Conservation (phyloP, 2,888 invertebrate genomes). For the Drosophila stalkeri region DNA sequence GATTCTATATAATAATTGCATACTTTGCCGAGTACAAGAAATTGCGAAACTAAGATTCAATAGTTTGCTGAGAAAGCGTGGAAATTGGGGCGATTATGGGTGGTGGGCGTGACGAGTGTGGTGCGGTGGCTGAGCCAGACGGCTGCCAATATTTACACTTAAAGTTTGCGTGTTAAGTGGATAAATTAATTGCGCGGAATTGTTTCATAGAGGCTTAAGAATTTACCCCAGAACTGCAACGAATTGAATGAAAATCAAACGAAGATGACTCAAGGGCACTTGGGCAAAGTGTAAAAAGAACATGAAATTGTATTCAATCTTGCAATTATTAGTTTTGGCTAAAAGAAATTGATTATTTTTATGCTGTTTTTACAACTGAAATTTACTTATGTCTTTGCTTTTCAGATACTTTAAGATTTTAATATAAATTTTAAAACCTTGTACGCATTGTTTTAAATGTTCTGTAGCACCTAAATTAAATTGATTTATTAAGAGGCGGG, state of each 20-base stretch:
- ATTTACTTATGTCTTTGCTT: background rate
- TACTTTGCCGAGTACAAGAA: constrained; percentile 53
- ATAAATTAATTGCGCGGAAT: constrained; percentile 76
- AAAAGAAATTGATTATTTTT: background rate
- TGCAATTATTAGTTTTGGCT: background rate
- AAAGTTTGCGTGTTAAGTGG: constrained; percentile 80
- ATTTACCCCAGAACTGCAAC: constrained; percentile 21
- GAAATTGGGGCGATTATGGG: background rate
- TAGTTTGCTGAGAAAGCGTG: background rate
- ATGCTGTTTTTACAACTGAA: background rate
- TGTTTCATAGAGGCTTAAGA: constrained; percentile 65
- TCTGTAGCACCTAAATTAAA: too few relatives aligned
- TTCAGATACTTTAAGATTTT: too few relatives aligned
- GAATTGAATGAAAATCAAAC: background rate
- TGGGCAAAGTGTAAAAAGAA: background rate
- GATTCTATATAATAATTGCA: constrained; percentile 74
- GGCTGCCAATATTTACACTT: constrained; percentile 72
- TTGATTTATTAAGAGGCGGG: too few relatives aligned
- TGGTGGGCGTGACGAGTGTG: too few relatives aligned
- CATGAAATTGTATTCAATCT: background rate
- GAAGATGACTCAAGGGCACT: background rate
- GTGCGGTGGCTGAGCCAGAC: constrained; percentile 23
- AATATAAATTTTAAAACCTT: too few relatives aligned
- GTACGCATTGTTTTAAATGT: too few relatives aligned
- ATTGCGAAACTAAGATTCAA: constrained; percentile 24